Evolutionary conservation across 2,888 invertebrate species (phyloP).

Genomic region (Fragum whitleyi): DNA sequence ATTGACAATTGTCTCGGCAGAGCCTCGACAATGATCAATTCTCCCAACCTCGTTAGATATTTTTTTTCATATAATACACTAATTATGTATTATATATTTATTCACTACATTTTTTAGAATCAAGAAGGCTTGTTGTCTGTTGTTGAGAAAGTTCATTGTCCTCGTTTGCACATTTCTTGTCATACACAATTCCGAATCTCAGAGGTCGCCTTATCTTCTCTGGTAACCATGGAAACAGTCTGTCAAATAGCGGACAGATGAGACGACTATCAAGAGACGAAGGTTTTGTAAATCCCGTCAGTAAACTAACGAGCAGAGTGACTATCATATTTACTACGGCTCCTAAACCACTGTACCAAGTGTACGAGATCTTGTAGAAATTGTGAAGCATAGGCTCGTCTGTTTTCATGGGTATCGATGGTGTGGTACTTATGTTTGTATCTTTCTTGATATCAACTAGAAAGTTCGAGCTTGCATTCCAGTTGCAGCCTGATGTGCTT

Average conservation of each 20-base stretch:
- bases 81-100: no score
- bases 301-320: neutral
- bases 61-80: no score
- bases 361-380: conserved; percentile 18
- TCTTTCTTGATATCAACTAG: neutral
- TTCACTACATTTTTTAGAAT: no score
- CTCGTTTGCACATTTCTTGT: no score
- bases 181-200: conserved; percentile 10
- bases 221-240: no score
- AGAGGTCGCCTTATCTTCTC: neutral
- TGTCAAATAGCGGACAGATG: conserved; percentile 13
- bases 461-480: no score
- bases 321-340: neutral
- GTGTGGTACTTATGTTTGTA: neutral
- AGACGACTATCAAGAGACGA: conserved; percentile 3
- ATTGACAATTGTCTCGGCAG: no score
- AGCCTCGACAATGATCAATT: no score
- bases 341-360: conserved; percentile 1
- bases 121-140: no score
- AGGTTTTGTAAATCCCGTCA: neutral
- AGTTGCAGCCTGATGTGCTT: no score
- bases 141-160: no score
- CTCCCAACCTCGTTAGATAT: no score
- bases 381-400: neutral
- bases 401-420: neutral